Base-by-base conservation (phyloP, 2,113 vertebrate genomes). In the Neogale vison region DNA sequence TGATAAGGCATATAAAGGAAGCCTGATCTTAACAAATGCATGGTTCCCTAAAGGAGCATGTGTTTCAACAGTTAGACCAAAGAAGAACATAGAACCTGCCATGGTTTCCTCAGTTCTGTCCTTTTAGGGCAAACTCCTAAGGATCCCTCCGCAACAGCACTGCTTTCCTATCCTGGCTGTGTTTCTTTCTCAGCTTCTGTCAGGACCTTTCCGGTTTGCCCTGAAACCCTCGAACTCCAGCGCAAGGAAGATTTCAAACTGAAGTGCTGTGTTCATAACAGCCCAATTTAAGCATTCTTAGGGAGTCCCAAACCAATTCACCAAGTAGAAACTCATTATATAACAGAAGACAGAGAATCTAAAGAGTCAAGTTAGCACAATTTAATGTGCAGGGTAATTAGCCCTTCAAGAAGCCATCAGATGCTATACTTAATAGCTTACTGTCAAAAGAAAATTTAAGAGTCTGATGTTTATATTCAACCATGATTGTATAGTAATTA, bases 1-100 rank as follows among this genome's bases (percentile, higher is more conserved):
- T 98, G 99, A 99, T 98, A 98, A 98, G 93, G 96, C 80, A 98
- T 97, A 98, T 97, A 98, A n/a, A 98, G 97, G 97, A 98, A 98
- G 92, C 88, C 98, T 98, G 98, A 98, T 98, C 97, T 96, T 97
- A 98, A 98, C 97, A 96, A 98, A 98, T 97, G 93, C 92, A 90
- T 85, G 94, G 84, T 92, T 98, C 95, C 98, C 98, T 97, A 71
- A 95, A 96, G 84, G 57, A 97, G 34, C 15, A 42, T 74, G 88
- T 92, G 77, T 90, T 95, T 95, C 82, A 80, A 29, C 23, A 83
- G 65, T 83, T 45, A 61, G 4, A 59, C 23, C 65, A 59, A 65
- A 80, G 29, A 88, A 79, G 67, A 94, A 87, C 96, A 74, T 1
- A 50, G 89, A 84, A 71, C 80, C 59, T 61, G 74, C 74, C 26